These are phyloP conservation scores for Sciurus vulgaris DNA, from an alignment of 2,797 vertebrate genomes.

Conservation along the genomic window DNA sequence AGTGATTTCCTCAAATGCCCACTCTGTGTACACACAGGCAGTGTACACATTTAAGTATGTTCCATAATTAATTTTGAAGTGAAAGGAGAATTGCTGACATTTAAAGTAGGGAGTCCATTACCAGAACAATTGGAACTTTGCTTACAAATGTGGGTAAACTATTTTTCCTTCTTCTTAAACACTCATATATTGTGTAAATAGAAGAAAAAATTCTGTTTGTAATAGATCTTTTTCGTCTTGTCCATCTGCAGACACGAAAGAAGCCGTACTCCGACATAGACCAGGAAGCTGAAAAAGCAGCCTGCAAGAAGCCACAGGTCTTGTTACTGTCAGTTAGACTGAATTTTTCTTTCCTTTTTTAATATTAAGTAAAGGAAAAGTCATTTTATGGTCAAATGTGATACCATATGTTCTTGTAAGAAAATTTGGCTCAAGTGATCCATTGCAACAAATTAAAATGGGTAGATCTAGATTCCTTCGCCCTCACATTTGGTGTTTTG, in stretches of 20 bases:
- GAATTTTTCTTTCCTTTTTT: conserved; percentile 77
- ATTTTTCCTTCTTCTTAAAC: conserved; percentile 84
- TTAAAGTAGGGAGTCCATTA: conserved; percentile 74
- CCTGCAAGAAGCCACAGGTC: conserved; percentile 85
- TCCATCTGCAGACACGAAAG: conserved; percentile 86
- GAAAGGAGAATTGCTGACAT: conserved; percentile 31
- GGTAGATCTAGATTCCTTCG: conserved; percentile 78
- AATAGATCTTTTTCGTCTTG: conserved; percentile 83
- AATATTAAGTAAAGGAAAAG: conserved; percentile 85
- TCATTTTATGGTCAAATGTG: conserved; percentile 86
- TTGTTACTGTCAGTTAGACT: conserved; percentile 80
- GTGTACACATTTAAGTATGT: conserved; percentile 51
- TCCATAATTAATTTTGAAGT: conserved; percentile 76
- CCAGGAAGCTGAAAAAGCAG: conserved; percentile 84
- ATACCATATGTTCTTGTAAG: conserved; percentile 84
- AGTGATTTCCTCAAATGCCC: conserved; percentile 50
- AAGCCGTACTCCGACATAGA: conserved; percentile 84
- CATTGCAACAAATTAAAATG: conserved; percentile 82
- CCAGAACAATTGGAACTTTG: conserved; percentile 82
- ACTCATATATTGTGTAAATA: conserved; percentile 86
- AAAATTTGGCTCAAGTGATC: conserved; percentile 85
- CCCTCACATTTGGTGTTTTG: conserved; percentile 35
- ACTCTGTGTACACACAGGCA: conserved; percentile 65
- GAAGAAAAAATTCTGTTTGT: conserved; percentile 87
- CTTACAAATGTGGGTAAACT: conserved; percentile 87